Base-by-base conservation (phyloP, 2,797 vertebrate genomes). In the Peromyscus nudipes region DNA sequence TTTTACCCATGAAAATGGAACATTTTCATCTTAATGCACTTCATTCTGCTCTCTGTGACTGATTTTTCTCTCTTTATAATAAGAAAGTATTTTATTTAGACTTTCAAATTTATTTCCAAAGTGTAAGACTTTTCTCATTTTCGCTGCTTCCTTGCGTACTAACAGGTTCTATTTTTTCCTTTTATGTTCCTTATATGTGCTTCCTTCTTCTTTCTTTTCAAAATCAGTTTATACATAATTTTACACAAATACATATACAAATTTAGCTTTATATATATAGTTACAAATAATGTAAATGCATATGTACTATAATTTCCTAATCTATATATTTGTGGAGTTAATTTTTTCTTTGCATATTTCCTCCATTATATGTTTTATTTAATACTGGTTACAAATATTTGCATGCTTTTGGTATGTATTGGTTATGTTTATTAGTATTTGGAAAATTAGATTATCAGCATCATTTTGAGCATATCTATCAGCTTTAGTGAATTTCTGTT, bases 91-190 rank as follows among this genome's bases (percentile, higher is more conserved):
- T 96, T 84, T 91, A 93, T 69, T 95, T 65, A 92, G 31, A 93
- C 4, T 89, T 93, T 93, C 62, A 89, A 91, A 93, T 95, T 88
- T 87, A 79, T 57, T 46, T 91, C 55, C 6, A 88, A 14, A 27
- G 29, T 94, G 19, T 92, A 92, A 77, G 14, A 90, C 75, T 97
- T 96, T 96, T 93, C 77, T 87, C 85, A 67, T 86, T 97, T 92
- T 23, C 17, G 14, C 34, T 89, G 64, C 17, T 89, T 87, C 12
- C 65, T 8, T 86, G 67, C n/a, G 76, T 93, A 80, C 19, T 77
- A 89, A 94, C 17, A 88, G 84, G 92, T 52, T 95, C 29, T 79
- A 71, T 62, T 94, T 81, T 87, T 84, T 82, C 17, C 21, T 64
- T 46, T 52, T 94, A 79, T 91, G 31, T 64, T 92, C 64, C n/a